These are phyloP conservation scores for Miniopterus natalensis DNA, from an alignment of 2,113 vertebrate species.

Conservation along the genomic window DNA sequence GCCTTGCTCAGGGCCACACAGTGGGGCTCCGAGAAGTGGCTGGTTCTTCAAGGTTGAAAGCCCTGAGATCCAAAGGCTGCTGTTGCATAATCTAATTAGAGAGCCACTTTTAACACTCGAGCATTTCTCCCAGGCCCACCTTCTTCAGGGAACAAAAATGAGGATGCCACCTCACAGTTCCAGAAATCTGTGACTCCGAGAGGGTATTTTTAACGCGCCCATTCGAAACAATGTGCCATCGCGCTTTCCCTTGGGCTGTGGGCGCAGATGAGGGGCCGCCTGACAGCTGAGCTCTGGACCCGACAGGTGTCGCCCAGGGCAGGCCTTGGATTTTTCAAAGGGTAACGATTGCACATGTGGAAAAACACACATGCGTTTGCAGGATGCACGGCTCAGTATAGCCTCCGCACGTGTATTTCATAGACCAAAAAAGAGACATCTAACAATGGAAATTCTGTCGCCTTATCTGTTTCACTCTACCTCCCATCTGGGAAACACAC, in stretches of 20 bases:
- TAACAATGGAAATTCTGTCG: conserved; percentile 79
- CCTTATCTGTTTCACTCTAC: conserved; percentile 71
- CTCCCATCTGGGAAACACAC: conserved; percentile 73
- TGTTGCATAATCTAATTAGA: conserved; percentile 64
- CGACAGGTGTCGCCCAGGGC: conserved; percentile 75
- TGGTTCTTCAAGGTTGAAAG: conserved; percentile 33
- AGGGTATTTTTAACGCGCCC: conserved; percentile 79
- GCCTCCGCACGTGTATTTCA: conserved; percentile 64
- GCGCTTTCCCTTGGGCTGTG: conserved; percentile 66
- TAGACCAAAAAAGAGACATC: conserved; percentile 73
- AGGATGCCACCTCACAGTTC: conserved; percentile 63
- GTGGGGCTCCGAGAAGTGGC: not conserved
- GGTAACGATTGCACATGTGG: conserved; percentile 77
- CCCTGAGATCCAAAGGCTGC: not conserved
- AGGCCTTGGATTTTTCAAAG: conserved; percentile 79
- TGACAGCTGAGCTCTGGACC: conserved; percentile 77
- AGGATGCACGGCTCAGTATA: conserved; percentile 73
- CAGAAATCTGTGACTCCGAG: conserved; percentile 65
- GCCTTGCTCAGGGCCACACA: not conserved
- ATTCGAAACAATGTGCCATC: conserved; percentile 76
- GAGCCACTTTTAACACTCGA: conserved; percentile 51
- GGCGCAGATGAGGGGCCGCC: conserved; percentile 75
- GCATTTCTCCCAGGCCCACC: conserved; percentile 61
- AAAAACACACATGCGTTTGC: conserved; percentile 77
- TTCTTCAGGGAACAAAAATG: conserved; percentile 54